Conservation (phyloP, 2,113 vertebrate genomes). For the Riparia riparia region DNA sequence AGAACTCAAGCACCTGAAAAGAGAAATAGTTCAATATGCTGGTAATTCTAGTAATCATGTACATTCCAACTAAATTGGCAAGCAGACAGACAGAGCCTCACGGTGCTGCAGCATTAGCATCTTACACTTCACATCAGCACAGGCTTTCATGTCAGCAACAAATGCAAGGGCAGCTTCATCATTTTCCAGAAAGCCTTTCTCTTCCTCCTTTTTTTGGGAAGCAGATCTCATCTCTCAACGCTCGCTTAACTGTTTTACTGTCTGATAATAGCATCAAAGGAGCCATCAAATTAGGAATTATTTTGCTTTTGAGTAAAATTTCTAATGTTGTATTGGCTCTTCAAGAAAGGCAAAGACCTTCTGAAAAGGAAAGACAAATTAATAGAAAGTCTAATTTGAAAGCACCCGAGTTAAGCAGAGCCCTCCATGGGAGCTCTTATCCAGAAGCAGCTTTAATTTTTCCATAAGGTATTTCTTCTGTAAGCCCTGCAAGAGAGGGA, state of each 20-base stretch:
- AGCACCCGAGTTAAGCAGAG: fast-evolving
- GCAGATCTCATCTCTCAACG: neutral
- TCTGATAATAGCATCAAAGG: neutral
- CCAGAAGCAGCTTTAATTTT: neutral
- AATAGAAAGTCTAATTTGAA: neutral
- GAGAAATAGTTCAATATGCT: neutral
- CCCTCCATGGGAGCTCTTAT: neutral
- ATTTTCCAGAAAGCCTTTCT: neutral
- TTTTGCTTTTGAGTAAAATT: neutral
- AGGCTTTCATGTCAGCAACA: neutral
- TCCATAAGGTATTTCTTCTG: neutral
- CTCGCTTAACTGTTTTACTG: neutral
- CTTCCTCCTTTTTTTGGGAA: neutral
- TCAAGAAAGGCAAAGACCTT: neutral
- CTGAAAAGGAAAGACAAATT: neutral
- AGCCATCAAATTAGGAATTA: neutral
- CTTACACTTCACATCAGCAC: neutral
- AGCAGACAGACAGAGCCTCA: neutral
- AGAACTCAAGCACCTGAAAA: neutral
- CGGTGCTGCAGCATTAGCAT: neutral
- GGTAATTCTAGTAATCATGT: neutral
- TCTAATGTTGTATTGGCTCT: neutral
- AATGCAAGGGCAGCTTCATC: neutral
- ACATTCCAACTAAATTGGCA: neutral
- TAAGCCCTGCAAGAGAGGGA: neutral